Evolutionary conservation across 2,888 invertebrate species (phyloP), one percentile per base, ranked within the genome.

Genomic region (Pomacea canaliculata): DNA sequence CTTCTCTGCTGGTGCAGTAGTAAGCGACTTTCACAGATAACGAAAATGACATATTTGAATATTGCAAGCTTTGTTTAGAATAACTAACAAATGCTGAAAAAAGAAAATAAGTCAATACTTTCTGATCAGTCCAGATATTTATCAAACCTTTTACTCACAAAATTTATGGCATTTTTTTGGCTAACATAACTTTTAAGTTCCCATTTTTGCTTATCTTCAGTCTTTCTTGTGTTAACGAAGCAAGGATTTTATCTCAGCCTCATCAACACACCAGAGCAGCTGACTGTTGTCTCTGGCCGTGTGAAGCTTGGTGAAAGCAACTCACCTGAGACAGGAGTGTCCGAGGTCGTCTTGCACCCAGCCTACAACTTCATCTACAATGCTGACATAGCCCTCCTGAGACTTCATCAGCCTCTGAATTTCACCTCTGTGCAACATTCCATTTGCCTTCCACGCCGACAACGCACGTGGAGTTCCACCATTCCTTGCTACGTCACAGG

Each of bases 401-500:
- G 83, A 56, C 78, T 87, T 12, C 83, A 84, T n/a, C 74, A 69
- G 8, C 82, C 83, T 12, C 76, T 85, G 0, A 60, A 46, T 7
- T 73, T 82, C 51, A 76, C 71, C 12, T 62, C 76, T n/a, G 74
- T 76, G 8, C 78, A 81, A 18, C 71, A 77, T 37, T 80, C 83
- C 18, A 73, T 83, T 19, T 87, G 85, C 80, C 76, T 86, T 8
- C 83, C 83, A 3, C 10, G 19, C 9, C 27, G 63, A 13, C 66
- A 37, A 19, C 79, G 70, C 65, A 69, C 63, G 51, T 77, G 77
- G 77, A 63, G 71, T 19, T 16, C 75, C 56, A 71, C 76, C 37
- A 76, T 82, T 1, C 72, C 81, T 51, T 87, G 87, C 76, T 86
- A 82, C 68, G 80, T 85, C 7, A 84, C 85, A 62, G 87, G 87